These are phyloP conservation scores for Pavo muticus DNA, from an alignment of 2,113 vertebrate species.

Conservation along the genomic window DNA sequence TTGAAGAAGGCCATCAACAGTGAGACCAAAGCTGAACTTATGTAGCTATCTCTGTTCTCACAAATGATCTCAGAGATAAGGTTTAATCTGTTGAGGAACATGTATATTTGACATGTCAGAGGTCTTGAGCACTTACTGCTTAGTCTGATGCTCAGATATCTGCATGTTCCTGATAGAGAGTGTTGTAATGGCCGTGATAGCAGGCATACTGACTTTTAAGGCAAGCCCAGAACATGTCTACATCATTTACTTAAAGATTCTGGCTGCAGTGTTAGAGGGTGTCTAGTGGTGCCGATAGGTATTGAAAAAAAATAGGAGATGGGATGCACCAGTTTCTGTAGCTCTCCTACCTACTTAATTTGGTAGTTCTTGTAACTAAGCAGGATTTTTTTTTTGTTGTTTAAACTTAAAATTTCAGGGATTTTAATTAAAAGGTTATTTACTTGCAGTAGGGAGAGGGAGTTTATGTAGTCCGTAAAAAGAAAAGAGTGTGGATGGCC, in stretches of 20 bases:
- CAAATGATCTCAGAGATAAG: rapidly evolving
- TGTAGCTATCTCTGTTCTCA: neutral
- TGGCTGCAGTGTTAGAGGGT: neutral
- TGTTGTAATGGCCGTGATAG: neutral
- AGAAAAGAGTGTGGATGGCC: neutral
- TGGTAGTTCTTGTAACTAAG: neutral
- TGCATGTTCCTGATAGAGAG: neutral
- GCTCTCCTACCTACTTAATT: neutral
- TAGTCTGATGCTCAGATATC: neutral
- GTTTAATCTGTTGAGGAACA: neutral
- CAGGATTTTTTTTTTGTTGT: neutral
- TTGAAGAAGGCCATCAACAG: neutral
- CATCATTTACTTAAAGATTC: neutral
- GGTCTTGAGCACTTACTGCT: neutral
- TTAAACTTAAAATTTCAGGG: neutral
- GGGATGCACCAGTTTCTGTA: neutral
- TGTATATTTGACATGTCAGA: neutral
- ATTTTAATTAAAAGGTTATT: neutral
- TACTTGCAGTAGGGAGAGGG: neutral
- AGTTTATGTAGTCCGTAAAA: neutral
- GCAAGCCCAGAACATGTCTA: neutral
- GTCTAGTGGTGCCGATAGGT: neutral
- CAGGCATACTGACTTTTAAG: neutral
- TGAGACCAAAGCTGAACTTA: neutral
- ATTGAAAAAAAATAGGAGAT: neutral